Evolutionary conservation across 2,888 invertebrate genomes (phyloP).

Genomic region (Dryomyza anilis): DNA sequence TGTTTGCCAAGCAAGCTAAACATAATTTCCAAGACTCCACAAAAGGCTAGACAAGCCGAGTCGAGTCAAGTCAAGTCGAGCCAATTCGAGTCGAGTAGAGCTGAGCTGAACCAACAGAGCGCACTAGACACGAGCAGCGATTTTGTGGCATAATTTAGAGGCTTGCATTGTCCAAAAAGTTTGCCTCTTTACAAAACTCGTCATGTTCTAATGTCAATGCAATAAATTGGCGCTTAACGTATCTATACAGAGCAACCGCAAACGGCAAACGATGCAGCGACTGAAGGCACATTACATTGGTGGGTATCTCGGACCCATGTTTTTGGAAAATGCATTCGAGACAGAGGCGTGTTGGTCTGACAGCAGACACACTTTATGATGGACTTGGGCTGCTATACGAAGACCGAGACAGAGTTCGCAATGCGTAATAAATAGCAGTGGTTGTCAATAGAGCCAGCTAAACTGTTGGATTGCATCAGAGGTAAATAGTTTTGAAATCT

Average conservation of each 20-base stretch:
- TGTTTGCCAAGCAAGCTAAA: slow-evolving; percentile 3
- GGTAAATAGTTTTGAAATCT: too few species aligned
- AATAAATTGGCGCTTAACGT: slow-evolving; percentile 22
- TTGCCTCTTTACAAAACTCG: not conserved
- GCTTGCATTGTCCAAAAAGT: slow-evolving; percentile 12
- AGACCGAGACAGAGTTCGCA: not conserved
- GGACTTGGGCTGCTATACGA: not conserved
- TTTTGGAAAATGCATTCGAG: too few species aligned
- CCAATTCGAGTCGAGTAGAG: slow-evolving; percentile 2
- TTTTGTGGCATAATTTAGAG: slow-evolving; percentile 11
- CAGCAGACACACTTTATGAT: slow-evolving; percentile 8
- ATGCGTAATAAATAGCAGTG: not conserved
- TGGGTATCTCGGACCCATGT: too few species aligned
- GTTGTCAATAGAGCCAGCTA: not conserved
- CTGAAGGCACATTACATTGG: too few species aligned
- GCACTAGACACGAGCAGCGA: too few species aligned
- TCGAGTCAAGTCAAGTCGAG: slow-evolving; percentile 2
- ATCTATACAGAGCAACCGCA: not conserved
- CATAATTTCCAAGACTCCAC: slow-evolving; percentile 9
- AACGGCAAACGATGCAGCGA: not conserved
- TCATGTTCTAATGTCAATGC: slow-evolving; percentile 16
- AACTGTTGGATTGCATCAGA: too few species aligned
- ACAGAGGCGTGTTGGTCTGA: not conserved
- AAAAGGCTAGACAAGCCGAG: too few species aligned
- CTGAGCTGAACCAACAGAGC: too few species aligned